phyloP scores from a whole-genome alignment of 2,888 invertebrate species.

The Argyresthia albistria region DNA sequence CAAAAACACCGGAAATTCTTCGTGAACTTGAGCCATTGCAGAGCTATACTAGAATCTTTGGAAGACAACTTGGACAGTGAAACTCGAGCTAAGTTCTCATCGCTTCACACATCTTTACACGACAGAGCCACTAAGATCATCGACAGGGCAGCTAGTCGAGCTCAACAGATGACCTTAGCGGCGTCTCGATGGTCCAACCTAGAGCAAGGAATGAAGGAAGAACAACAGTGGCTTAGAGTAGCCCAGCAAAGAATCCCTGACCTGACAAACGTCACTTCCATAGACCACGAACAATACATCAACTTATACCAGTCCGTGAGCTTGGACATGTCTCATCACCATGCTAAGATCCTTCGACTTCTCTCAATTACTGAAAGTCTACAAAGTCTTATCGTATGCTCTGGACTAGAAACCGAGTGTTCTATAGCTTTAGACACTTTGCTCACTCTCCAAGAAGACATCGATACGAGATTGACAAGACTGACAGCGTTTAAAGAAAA shows the following conservation, averaged over 20 bases:
- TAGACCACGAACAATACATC: constrained; percentile 88
- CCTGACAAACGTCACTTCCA: constrained; percentile 83
- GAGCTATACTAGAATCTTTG: constrained; percentile 87
- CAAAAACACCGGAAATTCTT: constrained; percentile 92
- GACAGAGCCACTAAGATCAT: constrained; percentile 82
- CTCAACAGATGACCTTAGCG: constrained; percentile 87
- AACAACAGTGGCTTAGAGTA: constrained; percentile 86
- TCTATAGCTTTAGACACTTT: constrained; percentile 81
- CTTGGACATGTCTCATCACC: constrained; percentile 84
- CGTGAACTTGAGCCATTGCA: constrained; percentile 88
- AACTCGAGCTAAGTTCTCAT: constrained; percentile 80
- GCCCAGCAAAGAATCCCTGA: constrained; percentile 89
- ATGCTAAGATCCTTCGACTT: constrained; percentile 82
- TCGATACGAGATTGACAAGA: constrained; percentile 79
- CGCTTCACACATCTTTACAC: constrained; percentile 83
- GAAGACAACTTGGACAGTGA: constrained; percentile 88
- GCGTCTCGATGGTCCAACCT: constrained; percentile 88
- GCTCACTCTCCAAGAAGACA: constrained; percentile 81
- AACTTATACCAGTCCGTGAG: constrained; percentile 86
- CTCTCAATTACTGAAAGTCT: constrained; percentile 80
- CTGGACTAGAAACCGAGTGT: constrained; percentile 82
- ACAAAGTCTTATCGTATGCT: constrained; percentile 81
- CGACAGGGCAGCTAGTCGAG: constrained; percentile 85
- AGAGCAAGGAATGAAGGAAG: constrained; percentile 87
- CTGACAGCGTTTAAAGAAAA: constrained; percentile 83